Conservation (phyloP, 2,797 vertebrate species). For the Sebastes diploproa region DNA sequence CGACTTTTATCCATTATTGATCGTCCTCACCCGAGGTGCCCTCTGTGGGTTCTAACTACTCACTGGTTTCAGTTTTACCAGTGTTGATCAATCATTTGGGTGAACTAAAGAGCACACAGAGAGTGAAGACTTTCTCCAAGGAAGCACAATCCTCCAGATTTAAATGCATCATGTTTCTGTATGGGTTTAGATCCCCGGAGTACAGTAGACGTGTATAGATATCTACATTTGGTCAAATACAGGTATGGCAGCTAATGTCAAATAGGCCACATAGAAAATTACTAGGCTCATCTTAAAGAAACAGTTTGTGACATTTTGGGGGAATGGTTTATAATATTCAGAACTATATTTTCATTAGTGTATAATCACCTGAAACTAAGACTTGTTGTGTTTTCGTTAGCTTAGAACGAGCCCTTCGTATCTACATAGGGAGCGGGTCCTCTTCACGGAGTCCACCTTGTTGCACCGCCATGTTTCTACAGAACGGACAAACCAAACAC, state of each 20-base stretch:
- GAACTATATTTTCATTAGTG: too few relatives aligned
- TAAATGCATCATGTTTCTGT: not conserved
- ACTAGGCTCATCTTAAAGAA: not conserved
- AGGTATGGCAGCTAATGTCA: not conserved
- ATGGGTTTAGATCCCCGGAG: not conserved
- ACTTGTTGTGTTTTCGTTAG: too few relatives aligned
- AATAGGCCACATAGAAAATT: not conserved
- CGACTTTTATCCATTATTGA: constrained; percentile 52
- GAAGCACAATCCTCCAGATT: not conserved
- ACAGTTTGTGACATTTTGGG: too few relatives aligned
- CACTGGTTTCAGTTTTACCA: constrained; percentile 38
- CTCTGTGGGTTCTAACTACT: constrained; percentile 23
- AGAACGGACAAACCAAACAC: too few relatives aligned
- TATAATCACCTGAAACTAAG: too few relatives aligned
- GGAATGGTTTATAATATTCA: too few relatives aligned
- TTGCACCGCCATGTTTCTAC: too few relatives aligned
- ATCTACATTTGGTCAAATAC: not conserved
- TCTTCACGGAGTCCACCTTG: too few relatives aligned
- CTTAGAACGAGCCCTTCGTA: too few relatives aligned
- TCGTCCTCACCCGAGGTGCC: constrained; percentile 51
- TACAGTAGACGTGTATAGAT: not conserved
- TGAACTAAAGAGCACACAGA: not conserved
- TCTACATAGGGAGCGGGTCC: too few relatives aligned
- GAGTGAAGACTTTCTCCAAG: not conserved
- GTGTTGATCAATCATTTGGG: constrained; percentile 17